phyloP scores from a whole-genome alignment of 2,888 invertebrate genomes.

The Chromoteleia sp. region DNA sequence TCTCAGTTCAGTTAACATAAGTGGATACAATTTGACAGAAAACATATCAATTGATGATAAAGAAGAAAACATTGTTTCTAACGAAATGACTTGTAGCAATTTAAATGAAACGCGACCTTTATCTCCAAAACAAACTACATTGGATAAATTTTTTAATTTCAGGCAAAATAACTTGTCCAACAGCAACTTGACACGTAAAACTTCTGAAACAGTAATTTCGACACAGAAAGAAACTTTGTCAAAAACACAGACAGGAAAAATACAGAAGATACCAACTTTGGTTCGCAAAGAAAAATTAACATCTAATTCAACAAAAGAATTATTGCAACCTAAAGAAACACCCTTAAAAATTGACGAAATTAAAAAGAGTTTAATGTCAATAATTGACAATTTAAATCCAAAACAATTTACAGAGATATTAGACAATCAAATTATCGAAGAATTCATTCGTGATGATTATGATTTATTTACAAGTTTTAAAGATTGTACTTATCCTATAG shows the following conservation, averaged over 20 bases:
- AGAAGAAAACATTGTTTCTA: background rate
- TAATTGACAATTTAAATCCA: background rate
- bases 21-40: background rate
- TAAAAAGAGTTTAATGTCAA: background rate
- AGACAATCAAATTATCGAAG: background rate
- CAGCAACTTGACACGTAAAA: too few relatives aligned
- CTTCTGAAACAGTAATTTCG: too few relatives aligned
- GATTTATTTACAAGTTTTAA: background rate
- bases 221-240: background rate
- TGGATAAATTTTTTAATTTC: background rate
- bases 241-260: background rate
- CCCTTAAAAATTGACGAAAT: background rate
- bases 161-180: too few relatives aligned
- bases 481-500: background rate
- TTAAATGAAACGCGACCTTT: too few relatives aligned
- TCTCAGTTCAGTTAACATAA: too few relatives aligned
- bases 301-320: too few relatives aligned
- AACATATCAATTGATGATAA: too few relatives aligned
- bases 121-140: background rate
- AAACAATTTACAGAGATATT: background rate
- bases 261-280: background rate
- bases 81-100: background rate
- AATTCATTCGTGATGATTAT: background rate
- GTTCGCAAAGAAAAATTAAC: background rate
- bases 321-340: background rate